These are phyloP conservation scores for Podocnemis expansa DNA, from an alignment of 2,113 vertebrate genomes.

Conservation along the genomic window DNA sequence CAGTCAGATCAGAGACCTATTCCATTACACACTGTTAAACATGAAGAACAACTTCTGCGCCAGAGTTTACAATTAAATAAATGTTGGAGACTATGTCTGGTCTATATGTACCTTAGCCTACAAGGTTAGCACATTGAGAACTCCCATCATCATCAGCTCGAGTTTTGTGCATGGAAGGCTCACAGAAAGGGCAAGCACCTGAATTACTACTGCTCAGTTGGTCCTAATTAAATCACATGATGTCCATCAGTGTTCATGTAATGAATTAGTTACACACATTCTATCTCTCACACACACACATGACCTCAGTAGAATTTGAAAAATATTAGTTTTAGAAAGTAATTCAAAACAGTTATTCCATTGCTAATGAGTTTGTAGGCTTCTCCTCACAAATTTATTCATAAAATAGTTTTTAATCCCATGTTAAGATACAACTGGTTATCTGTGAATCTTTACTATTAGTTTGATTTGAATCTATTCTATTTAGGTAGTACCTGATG, in stretches of 20 bases:
- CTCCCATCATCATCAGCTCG: neutral
- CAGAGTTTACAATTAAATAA: neutral
- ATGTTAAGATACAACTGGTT: constrained; percentile 48
- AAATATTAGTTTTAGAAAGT: constrained; percentile 30
- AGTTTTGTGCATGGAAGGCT: neutral
- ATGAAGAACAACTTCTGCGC: neutral
- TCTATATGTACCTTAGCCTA: neutral
- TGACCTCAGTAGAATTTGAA: constrained; percentile 29
- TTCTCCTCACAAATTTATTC: constrained; percentile 28
- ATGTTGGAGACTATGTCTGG: neutral
- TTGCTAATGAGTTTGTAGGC: constrained; percentile 34
- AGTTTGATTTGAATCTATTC: constrained; percentile 31
- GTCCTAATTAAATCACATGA: neutral
- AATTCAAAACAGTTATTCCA: constrained; percentile 12
- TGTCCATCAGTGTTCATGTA: neutral
- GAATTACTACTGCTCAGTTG: neutral
- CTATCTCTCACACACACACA: neutral
- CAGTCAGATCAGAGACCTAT: neutral
- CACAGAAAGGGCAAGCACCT: neutral
- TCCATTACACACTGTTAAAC: neutral
- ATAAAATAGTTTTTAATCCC: constrained; percentile 25
- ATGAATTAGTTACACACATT: neutral
- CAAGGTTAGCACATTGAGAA: neutral
- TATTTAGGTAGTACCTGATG: neutral
- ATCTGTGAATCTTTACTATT: constrained; percentile 50